Percentiles rank a stretch among this genome's conserved stretches.
These are phyloP conservation scores for Heteronetta atricapilla DNA, from an alignment of 2,113 vertebrate genomes.

Conservation along the genomic window DNA sequence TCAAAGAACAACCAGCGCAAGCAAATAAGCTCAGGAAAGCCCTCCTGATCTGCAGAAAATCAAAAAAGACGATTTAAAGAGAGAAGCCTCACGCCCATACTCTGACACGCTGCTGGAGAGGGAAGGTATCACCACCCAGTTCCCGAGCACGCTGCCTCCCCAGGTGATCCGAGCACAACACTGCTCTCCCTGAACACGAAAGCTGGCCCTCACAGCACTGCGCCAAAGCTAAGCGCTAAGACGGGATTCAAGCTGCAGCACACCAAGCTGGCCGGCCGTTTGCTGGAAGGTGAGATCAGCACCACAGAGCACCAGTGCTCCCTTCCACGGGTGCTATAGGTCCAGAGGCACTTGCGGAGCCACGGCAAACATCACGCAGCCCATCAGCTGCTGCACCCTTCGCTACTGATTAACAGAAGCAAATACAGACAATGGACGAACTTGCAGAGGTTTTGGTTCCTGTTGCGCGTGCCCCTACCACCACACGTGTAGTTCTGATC, in stretches of 20 bases:
- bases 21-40: not conserved
- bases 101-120: not conserved
- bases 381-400: not conserved
- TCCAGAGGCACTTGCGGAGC: not conserved
- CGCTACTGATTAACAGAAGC: not conserved
- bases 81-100: not conserved
- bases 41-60: not conserved
- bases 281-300: not conserved
- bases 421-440: not conserved
- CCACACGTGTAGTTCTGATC: not conserved
- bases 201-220: not conserved
- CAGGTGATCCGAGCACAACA: not conserved
- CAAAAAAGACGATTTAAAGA: not conserved
- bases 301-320: rapidly evolving
- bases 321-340: not conserved
- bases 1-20: not conserved
- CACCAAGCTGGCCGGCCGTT: not conserved
- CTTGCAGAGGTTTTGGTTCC: not conserved
- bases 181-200: not conserved
- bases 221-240: not conserved
- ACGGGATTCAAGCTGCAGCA: not conserved
- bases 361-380: rapidly evolving
- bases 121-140: not conserved
- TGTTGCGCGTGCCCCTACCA: not conserved
- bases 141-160: not conserved